These are phyloP conservation scores for Dascyllus trimaculatus DNA, from an alignment of 2,113 vertebrate genomes.

Conservation along the genomic window DNA sequence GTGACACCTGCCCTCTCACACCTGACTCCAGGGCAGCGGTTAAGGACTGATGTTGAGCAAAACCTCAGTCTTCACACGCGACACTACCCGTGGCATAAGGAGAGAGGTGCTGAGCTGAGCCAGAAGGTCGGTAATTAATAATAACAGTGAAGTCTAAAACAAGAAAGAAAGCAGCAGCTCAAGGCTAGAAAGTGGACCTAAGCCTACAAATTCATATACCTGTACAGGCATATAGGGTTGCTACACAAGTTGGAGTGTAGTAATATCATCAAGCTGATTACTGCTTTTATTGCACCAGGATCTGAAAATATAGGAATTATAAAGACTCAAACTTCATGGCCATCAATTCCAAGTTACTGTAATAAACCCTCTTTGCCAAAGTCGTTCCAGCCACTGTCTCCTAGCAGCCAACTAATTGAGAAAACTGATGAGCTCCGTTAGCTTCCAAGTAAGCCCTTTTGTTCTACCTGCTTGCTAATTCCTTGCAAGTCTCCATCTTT, in stretches of 20 bases:
- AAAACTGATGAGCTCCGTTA: slow-evolving; percentile 63
- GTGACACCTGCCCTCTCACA: slow-evolving; percentile 69
- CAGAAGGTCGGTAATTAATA: background rate
- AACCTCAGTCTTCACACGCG: slow-evolving; percentile 49
- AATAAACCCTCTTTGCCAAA: slow-evolving; percentile 54
- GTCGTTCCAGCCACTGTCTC: slow-evolving; percentile 31
- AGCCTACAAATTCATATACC: background rate
- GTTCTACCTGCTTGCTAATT: slow-evolving; percentile 66
- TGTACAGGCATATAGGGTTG: no score
- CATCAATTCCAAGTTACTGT: slow-evolving; percentile 26
- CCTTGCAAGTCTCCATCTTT: slow-evolving; percentile 55
- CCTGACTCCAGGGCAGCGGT: slow-evolving; percentile 39
- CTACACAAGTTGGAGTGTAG: background rate
- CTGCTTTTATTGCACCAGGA: slow-evolving; percentile 24
- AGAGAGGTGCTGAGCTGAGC: slow-evolving; percentile 6
- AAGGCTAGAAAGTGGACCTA: background rate
- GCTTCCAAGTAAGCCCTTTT: slow-evolving; percentile 59
- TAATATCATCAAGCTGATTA: slow-evolving; percentile 22
- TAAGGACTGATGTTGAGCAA: slow-evolving; percentile 40
- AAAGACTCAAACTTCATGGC: slow-evolving; percentile 23
- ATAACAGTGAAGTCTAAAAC: background rate
- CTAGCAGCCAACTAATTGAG: slow-evolving; percentile 51
- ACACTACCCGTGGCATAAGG: background rate
- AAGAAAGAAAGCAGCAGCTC: background rate
- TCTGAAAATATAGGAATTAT: slow-evolving; percentile 32